Conservation (phyloP, 2,888 invertebrate species). For the Camponotus fellah region DNA sequence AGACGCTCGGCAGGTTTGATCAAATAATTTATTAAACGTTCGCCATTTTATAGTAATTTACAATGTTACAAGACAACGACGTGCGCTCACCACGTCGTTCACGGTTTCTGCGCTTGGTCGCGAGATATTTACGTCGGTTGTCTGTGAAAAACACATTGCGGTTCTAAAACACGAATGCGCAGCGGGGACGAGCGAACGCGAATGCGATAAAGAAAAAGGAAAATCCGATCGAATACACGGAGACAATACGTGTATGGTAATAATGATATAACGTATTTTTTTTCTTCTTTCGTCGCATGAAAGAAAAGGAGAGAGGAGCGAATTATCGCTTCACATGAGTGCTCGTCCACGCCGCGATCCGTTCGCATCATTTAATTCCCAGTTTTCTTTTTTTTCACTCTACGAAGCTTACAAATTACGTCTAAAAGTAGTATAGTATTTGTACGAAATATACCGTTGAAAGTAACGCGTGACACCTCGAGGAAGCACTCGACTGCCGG, state of each 20-base stretch:
- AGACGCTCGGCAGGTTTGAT: constrained; percentile 66
- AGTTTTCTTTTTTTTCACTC: constrained; percentile 34
- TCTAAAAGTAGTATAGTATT: constrained; percentile 72
- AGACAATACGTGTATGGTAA: background rate
- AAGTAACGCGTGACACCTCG: constrained; percentile 74
- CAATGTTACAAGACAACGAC: constrained; percentile 77
- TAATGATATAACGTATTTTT: constrained; percentile 21
- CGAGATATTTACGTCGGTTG: constrained; percentile 69
- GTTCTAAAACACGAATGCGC: constrained; percentile 68
- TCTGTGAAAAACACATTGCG: constrained; percentile 77
- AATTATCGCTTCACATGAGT: constrained; percentile 12
- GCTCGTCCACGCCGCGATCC: constrained; percentile 44
- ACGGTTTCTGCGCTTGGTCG: constrained; percentile 57
- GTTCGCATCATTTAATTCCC: constrained; percentile 26
- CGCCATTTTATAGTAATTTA: constrained; percentile 77
- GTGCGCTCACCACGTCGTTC: constrained; percentile 57
- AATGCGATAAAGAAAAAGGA: background rate
- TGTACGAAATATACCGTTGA: constrained; percentile 72
- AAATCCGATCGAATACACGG: constrained; percentile 7
- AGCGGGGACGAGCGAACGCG: constrained; percentile 42
- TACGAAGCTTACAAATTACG: constrained; percentile 75
- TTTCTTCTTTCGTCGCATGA: background rate
- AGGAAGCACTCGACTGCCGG: constrained; percentile 64
- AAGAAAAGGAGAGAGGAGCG: constrained; percentile 12
- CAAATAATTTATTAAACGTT: constrained; percentile 82